Evolutionary conservation across 1,140 invertebrate genomes (phyloP).

Genomic region (Zaprionus vittiger): DNA sequence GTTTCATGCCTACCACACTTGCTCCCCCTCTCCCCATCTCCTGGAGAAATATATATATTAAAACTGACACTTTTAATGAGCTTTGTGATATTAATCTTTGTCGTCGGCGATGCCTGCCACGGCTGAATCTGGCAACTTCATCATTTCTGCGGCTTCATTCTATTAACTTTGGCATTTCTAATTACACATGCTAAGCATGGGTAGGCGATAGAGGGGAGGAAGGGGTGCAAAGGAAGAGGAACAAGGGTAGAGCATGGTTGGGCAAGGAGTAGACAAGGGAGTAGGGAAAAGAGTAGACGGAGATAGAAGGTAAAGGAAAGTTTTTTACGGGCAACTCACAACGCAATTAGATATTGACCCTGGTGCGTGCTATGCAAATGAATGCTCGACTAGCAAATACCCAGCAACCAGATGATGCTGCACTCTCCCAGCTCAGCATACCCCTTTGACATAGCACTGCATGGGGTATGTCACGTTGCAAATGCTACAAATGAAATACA

Average conservation of each 20-base stretch:
- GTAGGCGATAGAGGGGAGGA: neutral
- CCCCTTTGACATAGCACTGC: neutral
- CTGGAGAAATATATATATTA: slow-evolving; percentile 54
- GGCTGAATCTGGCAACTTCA: slow-evolving; percentile 39
- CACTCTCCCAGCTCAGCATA: neutral
- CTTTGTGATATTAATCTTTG: slow-evolving; percentile 76
- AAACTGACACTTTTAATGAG: slow-evolving; percentile 79
- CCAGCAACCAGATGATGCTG: neutral
- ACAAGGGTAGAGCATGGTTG: neutral
- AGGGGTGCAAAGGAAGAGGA: neutral
- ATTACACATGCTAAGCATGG: slow-evolving; percentile 31
- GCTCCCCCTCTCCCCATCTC: neutral
- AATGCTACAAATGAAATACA: slow-evolving; percentile 20
- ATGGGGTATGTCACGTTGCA: neutral
- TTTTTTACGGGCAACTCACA: slow-evolving; percentile 15
- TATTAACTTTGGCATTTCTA: slow-evolving; percentile 42
- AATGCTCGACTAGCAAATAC: neutral
- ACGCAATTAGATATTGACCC: slow-evolving; percentile 40
- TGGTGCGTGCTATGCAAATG: slow-evolving; percentile 1
- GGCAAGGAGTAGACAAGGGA: neutral
- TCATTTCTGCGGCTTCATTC: slow-evolving; percentile 32
- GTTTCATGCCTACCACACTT: neutral
- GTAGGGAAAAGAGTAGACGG: neutral
- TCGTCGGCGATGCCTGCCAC: slow-evolving; percentile 41
- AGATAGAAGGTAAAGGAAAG: neutral